These are phyloP conservation scores for Montipora capricornis DNA, from an alignment of 64 coral and sea anemone species.

Conservation along the genomic window DNA sequence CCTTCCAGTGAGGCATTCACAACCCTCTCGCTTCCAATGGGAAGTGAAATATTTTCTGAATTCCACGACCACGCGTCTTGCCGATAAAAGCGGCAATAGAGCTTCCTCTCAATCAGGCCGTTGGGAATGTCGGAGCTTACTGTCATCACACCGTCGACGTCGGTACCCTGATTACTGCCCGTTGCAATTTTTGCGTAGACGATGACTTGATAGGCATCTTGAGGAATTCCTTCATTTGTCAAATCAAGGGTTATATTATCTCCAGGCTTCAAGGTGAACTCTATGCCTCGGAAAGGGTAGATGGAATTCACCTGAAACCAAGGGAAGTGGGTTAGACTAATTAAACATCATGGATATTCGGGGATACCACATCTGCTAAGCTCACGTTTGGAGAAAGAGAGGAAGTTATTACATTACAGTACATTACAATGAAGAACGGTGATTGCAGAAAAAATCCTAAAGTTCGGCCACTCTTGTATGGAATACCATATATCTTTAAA, in stretches of 20 bases:
- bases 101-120: neutral
- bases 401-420: too few relatives aligned
- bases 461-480: too few relatives aligned
- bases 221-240: neutral
- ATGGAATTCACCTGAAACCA: neutral
- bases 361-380: too few relatives aligned
- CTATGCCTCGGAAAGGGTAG: neutral
- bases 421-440: too few relatives aligned
- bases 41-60: neutral
- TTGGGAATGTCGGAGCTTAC: neutral
- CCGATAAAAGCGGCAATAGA: neutral
- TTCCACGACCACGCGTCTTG: neutral
- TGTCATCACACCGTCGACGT: neutral
- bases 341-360: too few relatives aligned
- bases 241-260: neutral
- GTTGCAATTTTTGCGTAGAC: neutral
- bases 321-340: neutral
- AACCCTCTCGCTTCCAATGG: neutral
- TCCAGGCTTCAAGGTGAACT: neutral
- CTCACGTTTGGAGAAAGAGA: too few relatives aligned
- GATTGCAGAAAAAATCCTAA: too few relatives aligned
- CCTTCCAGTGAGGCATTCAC: neutral
- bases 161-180: fast-evolving
- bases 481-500: too few relatives aligned
- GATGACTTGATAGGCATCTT: neutral